Evolutionary conservation across 2,888 invertebrate genomes (phyloP), one percentile per base, ranked within the genome.

Genomic region (Epinotia demarniana): DNA sequence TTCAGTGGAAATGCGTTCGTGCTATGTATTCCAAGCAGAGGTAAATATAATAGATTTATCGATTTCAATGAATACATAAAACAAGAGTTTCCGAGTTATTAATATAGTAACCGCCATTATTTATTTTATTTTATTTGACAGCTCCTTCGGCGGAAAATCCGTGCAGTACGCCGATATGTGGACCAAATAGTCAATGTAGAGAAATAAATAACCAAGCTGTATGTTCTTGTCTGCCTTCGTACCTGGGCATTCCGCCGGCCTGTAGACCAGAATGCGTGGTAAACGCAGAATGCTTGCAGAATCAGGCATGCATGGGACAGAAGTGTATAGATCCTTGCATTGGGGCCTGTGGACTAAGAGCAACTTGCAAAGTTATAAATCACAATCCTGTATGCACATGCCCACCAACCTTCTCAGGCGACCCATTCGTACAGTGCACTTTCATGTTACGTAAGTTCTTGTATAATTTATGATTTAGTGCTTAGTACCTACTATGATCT

Each of bases 361-460:
- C 96, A 67, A 92, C 92, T 55, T 95, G 96, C 84, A 93, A 93
- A 81, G 96, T 97, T 3, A 94, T 96, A 33, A 96, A 96, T 86
- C 97, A 97, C 82, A 96, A 95, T 76, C 97, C 97, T 4, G 95
- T 95, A 53, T 98, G 98, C 86, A 93, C 95, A 4, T 98, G 97
- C 84, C 94, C 96, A 86, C 91, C 90, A 86, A 95, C 95, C 57
- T 95, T 95, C 81, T 95, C 95, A 1, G 97, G 97, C 11, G 96
- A 96, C 90, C 96, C 96, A 43, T 96, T 96, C 81, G 91, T 92
- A 72, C 87, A 90, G 82, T 95, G 96, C 86, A 93, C 81, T 75
- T 85, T 87, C 79, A 78, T 87, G 58, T 78, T 84, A 78, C 89
- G 93, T 93, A 87, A 88, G 91, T 85, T 63, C 70, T 43, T n/a